A percentile compares a stretch with the other conserved stretches of the same genome.
phyloP scores from a whole-genome alignment of 1,140 invertebrate genomes.

The Pachypsylla venusta region DNA sequence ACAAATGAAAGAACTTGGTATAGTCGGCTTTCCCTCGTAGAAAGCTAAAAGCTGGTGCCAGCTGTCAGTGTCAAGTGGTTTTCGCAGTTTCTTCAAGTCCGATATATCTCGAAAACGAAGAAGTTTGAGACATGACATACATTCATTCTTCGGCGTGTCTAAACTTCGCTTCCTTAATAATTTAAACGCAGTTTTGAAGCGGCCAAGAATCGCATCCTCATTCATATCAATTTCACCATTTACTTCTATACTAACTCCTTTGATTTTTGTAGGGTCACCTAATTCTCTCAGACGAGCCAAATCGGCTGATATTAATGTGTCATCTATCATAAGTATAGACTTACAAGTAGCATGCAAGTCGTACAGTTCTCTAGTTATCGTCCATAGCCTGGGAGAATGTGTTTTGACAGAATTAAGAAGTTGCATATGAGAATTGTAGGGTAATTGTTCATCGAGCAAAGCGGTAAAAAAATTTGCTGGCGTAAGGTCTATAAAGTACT shows the following conservation, averaged over 20 bases:
- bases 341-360: not conserved
- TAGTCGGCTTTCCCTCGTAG: not conserved
- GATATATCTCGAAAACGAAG: conserved; percentile 17
- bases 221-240: not conserved
- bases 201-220: conserved; percentile 13
- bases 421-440: not conserved
- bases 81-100: conserved; percentile 11
- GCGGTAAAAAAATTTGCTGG: not conserved
- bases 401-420: not conserved
- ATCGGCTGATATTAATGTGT: not conserved
- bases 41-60: conserved; percentile 15
- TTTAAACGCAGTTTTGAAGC: conserved; percentile 13
- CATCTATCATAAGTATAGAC: not conserved
- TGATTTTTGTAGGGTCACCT: not conserved
- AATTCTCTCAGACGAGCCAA: not conserved
- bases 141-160: conserved; percentile 16
- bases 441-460: not conserved
- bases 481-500: not conserved
- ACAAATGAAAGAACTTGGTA: conserved; percentile 1
- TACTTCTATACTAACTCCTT: not conserved
- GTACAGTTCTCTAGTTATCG: not conserved
- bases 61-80: conserved; percentile 3
- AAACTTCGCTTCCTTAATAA: conserved; percentile 4
- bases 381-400: not conserved
- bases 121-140: conserved; percentile 22